Base-by-base conservation (phyloP, 2,113 vertebrate species). In the Hiodon alosoides region DNA sequence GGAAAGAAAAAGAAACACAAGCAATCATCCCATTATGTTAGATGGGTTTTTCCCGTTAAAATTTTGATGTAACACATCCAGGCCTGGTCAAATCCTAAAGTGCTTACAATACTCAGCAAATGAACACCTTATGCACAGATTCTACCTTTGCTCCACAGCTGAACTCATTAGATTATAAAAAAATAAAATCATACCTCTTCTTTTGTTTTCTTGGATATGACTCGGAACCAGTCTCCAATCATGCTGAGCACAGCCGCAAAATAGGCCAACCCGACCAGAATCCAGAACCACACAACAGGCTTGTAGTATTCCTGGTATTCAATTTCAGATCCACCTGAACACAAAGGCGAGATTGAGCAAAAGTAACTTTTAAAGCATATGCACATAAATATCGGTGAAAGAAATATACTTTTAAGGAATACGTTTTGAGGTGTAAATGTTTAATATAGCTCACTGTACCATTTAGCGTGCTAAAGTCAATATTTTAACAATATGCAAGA, bases 191-290 rank as follows among this genome's bases (percentile, higher is more conserved):
- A 78, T 85, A 98, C 97, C 96, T 99, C 97, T 87, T 98, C 97
- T 82, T 98, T 98, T 2, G 97, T 99, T 90, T 98, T 99, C 90
- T 96, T 98, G 16, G 97, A 99, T 81, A 99, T 95, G 76, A 96
- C 97, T 55, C 97, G 91, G 78, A 99, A 92, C 97, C 97, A 99
- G 83, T 99, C 97, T 79, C 97, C 94, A 61, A 99, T 99, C 97
- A 99, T 98, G 79, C 97, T 99, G 80, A 99, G 93, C 67, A 99
- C 94, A 54, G 97, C 97, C 2, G 97, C 97, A 75, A 98, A 99
- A 86, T 99, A 99, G 0, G 97, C 97, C 62, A 99, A 92, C 0
- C 97, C 97, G 17, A 99, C 95, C n/a, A 99, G 91, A 86, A 99
- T 99, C 95, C 95, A 99, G 79, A 99, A 98, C 95, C 94, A 98